phyloP scores from a whole-genome alignment of 2,888 invertebrate species.

The Sphaerophoria rueppellii region DNA sequence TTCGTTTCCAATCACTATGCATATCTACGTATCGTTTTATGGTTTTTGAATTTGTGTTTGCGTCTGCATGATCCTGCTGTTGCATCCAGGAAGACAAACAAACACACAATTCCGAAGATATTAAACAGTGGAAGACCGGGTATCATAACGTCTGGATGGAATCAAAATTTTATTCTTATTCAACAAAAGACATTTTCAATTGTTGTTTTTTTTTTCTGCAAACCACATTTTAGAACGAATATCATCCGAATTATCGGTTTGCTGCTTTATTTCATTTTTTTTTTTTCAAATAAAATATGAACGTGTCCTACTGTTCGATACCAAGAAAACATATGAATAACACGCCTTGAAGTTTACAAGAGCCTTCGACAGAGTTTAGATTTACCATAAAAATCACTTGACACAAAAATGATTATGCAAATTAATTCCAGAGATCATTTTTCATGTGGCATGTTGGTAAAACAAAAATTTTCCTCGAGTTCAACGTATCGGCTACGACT shows the following conservation, averaged over 20 bases:
- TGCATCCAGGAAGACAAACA: conserved; percentile 20
- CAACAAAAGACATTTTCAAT: too few relatives aligned
- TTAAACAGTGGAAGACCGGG: too few relatives aligned
- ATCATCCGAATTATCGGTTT: too few relatives aligned
- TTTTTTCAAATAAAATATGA: background rate
- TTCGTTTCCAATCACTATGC: conserved; percentile 37
- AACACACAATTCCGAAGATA: background rate
- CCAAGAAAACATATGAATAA: conserved; percentile 11
- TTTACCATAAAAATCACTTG: conserved; percentile 61
- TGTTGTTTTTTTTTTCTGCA: too few relatives aligned
- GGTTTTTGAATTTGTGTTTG: conserved; percentile 34
- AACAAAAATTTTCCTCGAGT: background rate
- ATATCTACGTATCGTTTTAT: conserved; percentile 11
- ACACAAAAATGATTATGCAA: conserved; percentile 70
- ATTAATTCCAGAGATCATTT: conserved; percentile 57
- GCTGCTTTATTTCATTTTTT: background rate
- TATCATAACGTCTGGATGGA: too few relatives aligned
- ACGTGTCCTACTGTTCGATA: background rate
- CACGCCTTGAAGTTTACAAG: conserved; percentile 16
- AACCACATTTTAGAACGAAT: too few relatives aligned
- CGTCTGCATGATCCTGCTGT: conserved; percentile 53
- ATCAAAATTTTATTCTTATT: too few relatives aligned
- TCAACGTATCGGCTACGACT: background rate
- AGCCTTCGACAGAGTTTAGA: conserved; percentile 29
- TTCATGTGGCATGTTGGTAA: conserved; percentile 9